These are phyloP conservation scores for Galago senegalensis DNA, from an alignment of 2,797 vertebrate species.

Conservation along the genomic window DNA sequence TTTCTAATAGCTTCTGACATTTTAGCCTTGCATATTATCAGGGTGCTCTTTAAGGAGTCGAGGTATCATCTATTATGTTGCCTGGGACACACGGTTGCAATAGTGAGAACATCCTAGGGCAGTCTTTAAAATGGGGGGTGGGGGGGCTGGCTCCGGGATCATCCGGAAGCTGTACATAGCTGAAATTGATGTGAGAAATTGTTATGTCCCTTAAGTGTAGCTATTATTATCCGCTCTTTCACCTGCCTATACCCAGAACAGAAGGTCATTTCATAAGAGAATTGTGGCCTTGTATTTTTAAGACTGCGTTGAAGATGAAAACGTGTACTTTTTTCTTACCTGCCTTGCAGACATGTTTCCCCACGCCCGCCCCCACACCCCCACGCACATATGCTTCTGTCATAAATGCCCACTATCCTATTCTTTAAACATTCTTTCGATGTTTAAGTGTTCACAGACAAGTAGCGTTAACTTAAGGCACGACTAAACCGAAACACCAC, in stretches of 20 bases:
- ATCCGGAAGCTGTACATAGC: conserved; percentile 61
- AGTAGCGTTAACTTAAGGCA: conserved; percentile 80
- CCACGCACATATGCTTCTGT: background rate
- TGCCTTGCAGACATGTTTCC: background rate
- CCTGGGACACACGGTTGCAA: conserved; percentile 67
- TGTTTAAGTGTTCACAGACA: conserved; percentile 83
- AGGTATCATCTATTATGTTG: conserved; percentile 84
- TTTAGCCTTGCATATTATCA: conserved; percentile 90
- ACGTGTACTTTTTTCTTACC: background rate
- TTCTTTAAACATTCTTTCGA: conserved; percentile 71
- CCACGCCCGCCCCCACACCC: too few relatives aligned
- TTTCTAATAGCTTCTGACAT: conserved; percentile 93
- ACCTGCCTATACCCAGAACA: conserved; percentile 43
- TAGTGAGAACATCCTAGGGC: background rate
- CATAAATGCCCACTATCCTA: background rate
- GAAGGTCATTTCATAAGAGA: conserved; percentile 37
- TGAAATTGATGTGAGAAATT: conserved; percentile 66
- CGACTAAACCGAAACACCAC: conserved; percentile 86
- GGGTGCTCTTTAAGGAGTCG: conserved; percentile 88
- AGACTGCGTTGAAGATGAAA: conserved; percentile 30
- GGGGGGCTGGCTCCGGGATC: background rate
- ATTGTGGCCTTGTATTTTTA: conserved; percentile 22
- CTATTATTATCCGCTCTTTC: conserved; percentile 32
- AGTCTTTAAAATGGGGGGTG: conserved; percentile 66
- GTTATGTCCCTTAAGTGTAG: conserved; percentile 57